Percentiles rank a stretch among this genome's conserved stretches.
phyloP scores from a whole-genome alignment of 2,888 invertebrate species.

The Athalia circularis region DNA sequence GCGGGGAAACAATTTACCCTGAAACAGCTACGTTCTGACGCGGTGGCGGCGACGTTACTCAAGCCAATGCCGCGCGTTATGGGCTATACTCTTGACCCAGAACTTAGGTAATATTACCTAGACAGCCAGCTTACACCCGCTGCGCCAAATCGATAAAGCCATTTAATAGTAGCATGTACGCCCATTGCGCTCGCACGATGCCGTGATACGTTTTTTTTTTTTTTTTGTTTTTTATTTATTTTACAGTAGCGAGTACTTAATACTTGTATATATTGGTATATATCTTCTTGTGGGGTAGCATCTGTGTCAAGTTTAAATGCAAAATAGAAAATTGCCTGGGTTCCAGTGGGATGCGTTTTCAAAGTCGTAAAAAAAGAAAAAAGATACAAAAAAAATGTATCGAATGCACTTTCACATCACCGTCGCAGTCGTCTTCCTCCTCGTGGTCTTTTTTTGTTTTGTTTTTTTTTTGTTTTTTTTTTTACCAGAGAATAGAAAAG shows the following conservation, averaged over 20 bases:
- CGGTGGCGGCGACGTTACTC: neutral
- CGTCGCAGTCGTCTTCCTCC: too few species aligned
- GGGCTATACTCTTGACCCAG: conserved; percentile 18
- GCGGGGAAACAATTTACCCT: neutral
- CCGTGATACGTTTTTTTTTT: neutral
- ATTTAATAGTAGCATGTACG: conserved; percentile 4
- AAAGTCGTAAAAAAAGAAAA: neutral
- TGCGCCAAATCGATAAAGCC: conserved; percentile 21
- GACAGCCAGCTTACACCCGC: neutral
- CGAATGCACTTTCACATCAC: neutral
- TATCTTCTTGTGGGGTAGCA: neutral
- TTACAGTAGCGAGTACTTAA: neutral
- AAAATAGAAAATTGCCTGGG: neutral
- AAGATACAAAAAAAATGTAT: neutral
- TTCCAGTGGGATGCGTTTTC: neutral
- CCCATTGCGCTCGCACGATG: neutral
- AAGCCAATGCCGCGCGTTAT: neutral
- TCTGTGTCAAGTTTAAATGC: conserved; percentile 23
- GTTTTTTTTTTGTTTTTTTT: too few species aligned
- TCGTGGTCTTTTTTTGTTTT: too few species aligned
- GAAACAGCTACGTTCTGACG: neutral
- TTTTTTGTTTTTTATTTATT: too few species aligned
- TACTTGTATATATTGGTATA: neutral
- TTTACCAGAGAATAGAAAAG: too few species aligned
- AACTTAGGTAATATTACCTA: conserved; percentile 19